These are phyloP conservation scores for Lamellibrachia columna DNA, from an alignment of 2,888 invertebrate species.

Conservation along the genomic window DNA sequence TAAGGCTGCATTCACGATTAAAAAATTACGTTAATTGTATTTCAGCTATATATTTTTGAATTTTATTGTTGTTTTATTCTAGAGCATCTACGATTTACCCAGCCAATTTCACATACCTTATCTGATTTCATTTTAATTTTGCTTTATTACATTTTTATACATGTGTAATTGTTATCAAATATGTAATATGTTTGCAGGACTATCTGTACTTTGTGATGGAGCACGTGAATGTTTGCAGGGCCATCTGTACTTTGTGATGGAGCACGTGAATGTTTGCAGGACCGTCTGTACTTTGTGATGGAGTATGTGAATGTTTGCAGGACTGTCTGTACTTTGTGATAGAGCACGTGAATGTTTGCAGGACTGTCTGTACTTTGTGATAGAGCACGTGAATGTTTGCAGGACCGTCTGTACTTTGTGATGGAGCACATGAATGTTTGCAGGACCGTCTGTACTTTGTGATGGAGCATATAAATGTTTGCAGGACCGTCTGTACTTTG, in stretches of 20 bases:
- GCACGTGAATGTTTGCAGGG: background rate
- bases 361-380: background rate
- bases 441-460: background rate
- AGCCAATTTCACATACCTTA: too few relatives aligned
- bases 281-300: background rate
- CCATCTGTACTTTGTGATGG: background rate
- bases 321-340: background rate
- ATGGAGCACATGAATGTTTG: background rate
- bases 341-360: background rate
- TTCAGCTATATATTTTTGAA: too few relatives aligned
- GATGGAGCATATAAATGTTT: background rate
- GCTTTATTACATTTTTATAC: too few relatives aligned
- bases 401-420: background rate
- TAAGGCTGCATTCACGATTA: too few relatives aligned
- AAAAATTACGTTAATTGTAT: too few relatives aligned
- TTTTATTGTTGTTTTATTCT: too few relatives aligned
- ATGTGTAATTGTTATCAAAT: conserved; percentile 87
- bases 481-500: background rate
- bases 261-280: background rate
- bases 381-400: background rate
- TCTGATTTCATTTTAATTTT: too few relatives aligned
- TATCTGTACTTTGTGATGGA: background rate
- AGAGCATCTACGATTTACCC: too few relatives aligned
- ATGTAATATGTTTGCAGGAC: conserved; percentile 77
- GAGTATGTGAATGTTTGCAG: background rate